Percentiles rank a stretch among this genome's conserved stretches.
Conservation (phyloP, 2,113 vertebrate species). For the Petrocephalus zakoni region DNA sequence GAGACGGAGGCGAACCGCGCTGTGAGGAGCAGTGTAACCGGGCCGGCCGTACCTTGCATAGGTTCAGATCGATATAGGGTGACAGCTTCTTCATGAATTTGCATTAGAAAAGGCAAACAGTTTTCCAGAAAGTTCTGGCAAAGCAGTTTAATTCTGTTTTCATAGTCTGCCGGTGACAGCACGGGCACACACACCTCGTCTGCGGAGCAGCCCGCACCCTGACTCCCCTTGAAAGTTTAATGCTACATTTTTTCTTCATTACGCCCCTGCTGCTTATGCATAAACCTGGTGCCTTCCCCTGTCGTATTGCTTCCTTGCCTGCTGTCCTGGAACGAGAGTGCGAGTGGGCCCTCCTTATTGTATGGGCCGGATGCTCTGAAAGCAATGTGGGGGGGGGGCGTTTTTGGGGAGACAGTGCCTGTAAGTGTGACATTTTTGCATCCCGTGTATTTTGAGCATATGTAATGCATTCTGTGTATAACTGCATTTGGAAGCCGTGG, state of each 20-base stretch:
- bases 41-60: not conserved
- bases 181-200: conserved; percentile 6
- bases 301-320: not conserved
- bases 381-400: not conserved
- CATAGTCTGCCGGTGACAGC: conserved; percentile 16
- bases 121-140: conserved; percentile 30
- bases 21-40: conserved; percentile 9
- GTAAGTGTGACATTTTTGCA: not conserved
- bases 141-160: conserved; percentile 24
- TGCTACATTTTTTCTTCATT: conserved; percentile 18
- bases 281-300: not conserved
- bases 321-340: not conserved
- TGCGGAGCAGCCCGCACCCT: conserved; percentile 22
- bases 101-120: conserved; percentile 32
- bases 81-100: conserved; percentile 23
- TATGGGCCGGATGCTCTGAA: not conserved
- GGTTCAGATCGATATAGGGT: conserved; percentile 25
- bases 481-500: conserved; percentile 14
- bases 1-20: not conserved
- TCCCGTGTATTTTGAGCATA: not conserved
- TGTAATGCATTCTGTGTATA: not conserved
- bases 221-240: conserved; percentile 14
- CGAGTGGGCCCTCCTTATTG: not conserved
- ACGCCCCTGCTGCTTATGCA: not conserved
- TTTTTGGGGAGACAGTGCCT: not conserved